Conservation (phyloP, 2,888 invertebrate genomes). For the Laothoe populi region DNA sequence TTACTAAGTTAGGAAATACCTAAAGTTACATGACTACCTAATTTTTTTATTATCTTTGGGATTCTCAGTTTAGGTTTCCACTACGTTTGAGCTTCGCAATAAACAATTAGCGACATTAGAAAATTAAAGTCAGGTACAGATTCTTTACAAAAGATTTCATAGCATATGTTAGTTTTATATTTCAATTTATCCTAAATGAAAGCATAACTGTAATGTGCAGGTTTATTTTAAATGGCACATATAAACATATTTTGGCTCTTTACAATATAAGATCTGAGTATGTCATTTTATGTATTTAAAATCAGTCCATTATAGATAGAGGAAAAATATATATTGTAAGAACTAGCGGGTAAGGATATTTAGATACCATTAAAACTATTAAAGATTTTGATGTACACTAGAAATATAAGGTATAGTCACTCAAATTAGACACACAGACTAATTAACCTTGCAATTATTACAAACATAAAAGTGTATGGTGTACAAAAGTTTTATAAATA, state of each 20-base stretch:
- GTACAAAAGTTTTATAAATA: not conserved
- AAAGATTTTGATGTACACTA: not conserved
- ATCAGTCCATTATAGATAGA: conserved; percentile 27
- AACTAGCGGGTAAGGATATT: not conserved
- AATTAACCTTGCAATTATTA: not conserved
- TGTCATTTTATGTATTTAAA: conserved; percentile 11
- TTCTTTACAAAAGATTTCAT: conserved; percentile 39
- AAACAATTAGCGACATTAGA: conserved; percentile 36
- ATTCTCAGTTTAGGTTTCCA: conserved; percentile 51
- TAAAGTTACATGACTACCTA: conserved; percentile 45
- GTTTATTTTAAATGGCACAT: conserved; percentile 47
- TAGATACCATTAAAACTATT: not conserved
- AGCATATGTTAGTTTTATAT: conserved; percentile 36
- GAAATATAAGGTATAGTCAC: not conserved
- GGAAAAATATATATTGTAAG: not conserved
- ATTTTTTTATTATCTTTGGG: conserved; percentile 57
- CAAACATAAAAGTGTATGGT: not conserved
- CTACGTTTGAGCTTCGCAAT: conserved; percentile 50
- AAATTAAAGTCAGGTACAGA: conserved; percentile 60
- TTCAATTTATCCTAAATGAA: conserved; percentile 35
- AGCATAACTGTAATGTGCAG: conserved; percentile 47
- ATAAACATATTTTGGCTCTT: conserved; percentile 35
- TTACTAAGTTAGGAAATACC: conserved; percentile 14
- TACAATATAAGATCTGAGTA: conserved; percentile 30
- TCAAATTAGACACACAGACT: not conserved